phyloP scores from a whole-genome alignment of 2,888 invertebrate genomes.

The Cephus rjabovi region DNA sequence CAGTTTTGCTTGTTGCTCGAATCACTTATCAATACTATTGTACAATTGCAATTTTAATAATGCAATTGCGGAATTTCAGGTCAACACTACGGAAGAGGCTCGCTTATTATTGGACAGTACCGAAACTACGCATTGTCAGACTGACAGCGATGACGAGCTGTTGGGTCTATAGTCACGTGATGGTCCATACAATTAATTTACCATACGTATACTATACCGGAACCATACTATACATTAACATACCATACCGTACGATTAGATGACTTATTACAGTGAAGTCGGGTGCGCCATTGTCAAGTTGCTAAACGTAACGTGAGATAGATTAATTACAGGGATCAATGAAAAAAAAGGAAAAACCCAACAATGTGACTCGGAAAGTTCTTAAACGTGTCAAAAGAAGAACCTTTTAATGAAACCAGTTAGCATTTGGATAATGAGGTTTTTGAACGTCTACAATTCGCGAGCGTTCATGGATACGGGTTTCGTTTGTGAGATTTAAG shows the following conservation, averaged over 20 bases:
- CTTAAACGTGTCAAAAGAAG: background rate
- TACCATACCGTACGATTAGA: conserved; percentile 8
- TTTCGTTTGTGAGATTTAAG: background rate
- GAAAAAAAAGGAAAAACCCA: background rate
- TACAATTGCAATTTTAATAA: background rate
- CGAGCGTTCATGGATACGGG: background rate
- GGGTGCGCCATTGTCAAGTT: background rate
- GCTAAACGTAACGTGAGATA: background rate
- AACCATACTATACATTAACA: conserved; percentile 8
- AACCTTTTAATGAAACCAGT: background rate
- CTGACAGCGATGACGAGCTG: conserved; percentile 55
- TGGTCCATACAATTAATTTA: background rate
- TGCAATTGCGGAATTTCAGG: conserved; percentile 37
- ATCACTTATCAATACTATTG: background rate
- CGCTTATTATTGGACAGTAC: conserved; percentile 49
- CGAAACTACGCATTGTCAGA: conserved; percentile 49
- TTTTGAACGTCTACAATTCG: background rate
- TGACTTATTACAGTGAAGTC: background rate
- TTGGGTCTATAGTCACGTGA: conserved; percentile 41
- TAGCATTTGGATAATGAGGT: background rate
- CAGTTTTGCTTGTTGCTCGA: background rate
- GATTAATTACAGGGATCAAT: background rate
- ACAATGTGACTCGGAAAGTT: background rate
- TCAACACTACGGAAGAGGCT: conserved; percentile 56
- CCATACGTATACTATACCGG: background rate